A percentile compares a stretch with the other conserved stretches of the same genome.
Conservation (phyloP, 2,113 vertebrate genomes). For the Esox niger region DNA sequence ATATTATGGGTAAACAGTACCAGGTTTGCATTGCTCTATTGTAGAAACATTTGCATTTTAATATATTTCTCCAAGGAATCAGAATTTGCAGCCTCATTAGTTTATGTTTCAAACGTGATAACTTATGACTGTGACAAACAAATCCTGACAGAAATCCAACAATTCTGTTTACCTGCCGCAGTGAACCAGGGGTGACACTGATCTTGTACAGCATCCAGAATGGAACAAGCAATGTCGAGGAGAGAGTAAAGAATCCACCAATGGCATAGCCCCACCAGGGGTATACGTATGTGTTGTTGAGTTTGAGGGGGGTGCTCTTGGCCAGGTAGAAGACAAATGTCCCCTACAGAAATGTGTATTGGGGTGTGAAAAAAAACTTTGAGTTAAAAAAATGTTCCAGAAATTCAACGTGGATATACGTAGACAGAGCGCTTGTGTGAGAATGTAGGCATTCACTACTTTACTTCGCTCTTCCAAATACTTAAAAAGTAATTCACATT, state of each 20-base stretch:
- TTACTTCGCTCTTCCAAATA: no score
- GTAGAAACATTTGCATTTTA: no score
- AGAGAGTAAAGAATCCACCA: conserved; percentile 72
- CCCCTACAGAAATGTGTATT: conserved; percentile 39
- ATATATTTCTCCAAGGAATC: no score
- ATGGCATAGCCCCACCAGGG: conserved; percentile 77
- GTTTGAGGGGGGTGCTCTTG: conserved; percentile 69
- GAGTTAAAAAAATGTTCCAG: no score
- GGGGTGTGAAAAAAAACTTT: background rate
- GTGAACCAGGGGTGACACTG: conserved; percentile 62
- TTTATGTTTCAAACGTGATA: background rate
- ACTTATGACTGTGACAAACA: no score
- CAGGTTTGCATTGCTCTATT: background rate
- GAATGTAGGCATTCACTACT: no score
- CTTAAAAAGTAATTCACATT: no score
- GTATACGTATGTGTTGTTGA: conserved; percentile 75
- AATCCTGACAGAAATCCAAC: no score
- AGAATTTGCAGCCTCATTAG: background rate
- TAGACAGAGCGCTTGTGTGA: no score
- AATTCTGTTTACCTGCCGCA: conserved; percentile 61
- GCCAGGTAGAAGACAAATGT: conserved; percentile 69
- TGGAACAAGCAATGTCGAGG: conserved; percentile 72
- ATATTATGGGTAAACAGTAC: no score
- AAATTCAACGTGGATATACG: no score
- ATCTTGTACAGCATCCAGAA: conserved; percentile 69